These are phyloP conservation scores for Alectura lathami DNA, from an alignment of 2,113 vertebrate genomes.

Conservation along the genomic window DNA sequence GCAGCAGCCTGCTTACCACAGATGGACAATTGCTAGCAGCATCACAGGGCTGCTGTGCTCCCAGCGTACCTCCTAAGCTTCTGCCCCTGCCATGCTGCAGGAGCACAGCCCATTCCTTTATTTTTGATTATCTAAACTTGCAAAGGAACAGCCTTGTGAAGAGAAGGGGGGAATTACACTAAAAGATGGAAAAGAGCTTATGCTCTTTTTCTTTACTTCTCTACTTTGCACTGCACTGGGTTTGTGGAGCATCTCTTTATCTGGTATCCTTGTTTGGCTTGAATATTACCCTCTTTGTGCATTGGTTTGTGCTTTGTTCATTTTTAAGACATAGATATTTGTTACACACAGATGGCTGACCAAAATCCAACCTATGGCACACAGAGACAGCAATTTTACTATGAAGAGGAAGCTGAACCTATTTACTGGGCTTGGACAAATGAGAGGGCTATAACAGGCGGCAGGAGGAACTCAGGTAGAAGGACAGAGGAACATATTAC, in stretches of 20 bases:
- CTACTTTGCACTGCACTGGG: too few relatives aligned
- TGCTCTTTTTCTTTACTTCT: too few relatives aligned
- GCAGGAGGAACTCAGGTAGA: background rate
- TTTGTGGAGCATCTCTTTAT: too few relatives aligned
- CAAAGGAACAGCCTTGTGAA: background rate
- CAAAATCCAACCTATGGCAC: background rate
- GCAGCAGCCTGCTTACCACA: background rate
- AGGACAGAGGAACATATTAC: background rate
- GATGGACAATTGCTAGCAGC: background rate
- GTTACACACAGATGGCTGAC: background rate
- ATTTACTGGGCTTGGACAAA: background rate
- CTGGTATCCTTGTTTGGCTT: too few relatives aligned
- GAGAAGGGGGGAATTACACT: background rate
- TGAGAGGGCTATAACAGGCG: background rate
- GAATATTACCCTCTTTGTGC: background rate
- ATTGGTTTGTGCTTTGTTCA: background rate
- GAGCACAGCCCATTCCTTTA: background rate
- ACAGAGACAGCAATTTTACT: background rate
- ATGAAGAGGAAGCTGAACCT: background rate
- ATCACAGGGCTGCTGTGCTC: fast-evolving
- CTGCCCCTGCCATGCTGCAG: background rate
- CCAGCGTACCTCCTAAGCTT: background rate
- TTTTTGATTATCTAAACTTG: background rate
- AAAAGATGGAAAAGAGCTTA: background rate
- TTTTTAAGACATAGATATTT: background rate